These are phyloP conservation scores for Carcinoscorpius rotundicauda DNA, from an alignment of 1,140 invertebrate species.

Conservation along the genomic window DNA sequence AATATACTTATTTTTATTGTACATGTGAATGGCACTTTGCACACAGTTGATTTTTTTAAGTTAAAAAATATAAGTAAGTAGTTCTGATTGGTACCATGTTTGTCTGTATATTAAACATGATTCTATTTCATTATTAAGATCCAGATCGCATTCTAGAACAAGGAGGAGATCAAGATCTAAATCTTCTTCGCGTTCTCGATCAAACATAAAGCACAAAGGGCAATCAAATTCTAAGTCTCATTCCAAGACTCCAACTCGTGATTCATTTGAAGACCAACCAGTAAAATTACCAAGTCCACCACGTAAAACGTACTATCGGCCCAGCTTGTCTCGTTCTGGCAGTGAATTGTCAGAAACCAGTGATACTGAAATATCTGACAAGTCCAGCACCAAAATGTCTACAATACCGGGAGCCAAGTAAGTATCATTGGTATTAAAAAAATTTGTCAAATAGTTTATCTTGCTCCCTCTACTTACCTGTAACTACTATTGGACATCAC, in stretches of 20 bases:
- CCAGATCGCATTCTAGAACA: conserved; percentile 32
- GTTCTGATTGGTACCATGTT: background rate
- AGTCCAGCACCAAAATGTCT: no score
- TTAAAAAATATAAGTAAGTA: background rate
- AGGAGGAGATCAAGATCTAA: conserved; percentile 30
- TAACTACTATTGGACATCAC: no score
- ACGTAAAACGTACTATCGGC: conserved; percentile 21
- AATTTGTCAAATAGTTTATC: no score
- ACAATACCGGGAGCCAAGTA: no score
- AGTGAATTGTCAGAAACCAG: conserved; percentile 16
- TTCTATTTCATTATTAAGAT: conserved; percentile 26
- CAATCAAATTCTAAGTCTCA: no score
- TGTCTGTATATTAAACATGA: background rate
- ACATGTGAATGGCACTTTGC: no score
- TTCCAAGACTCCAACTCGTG: no score
- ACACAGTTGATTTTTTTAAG: background rate
- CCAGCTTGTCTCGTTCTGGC: conserved; percentile 18
- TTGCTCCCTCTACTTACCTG: no score
- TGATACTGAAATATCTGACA: background rate
- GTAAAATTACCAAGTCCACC: conserved; percentile 17
- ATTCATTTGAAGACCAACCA: conserved; percentile 7
- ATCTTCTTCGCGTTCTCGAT: conserved; percentile 12
- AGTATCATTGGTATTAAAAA: no score
- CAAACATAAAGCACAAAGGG: background rate
- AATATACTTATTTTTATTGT: background rate